Base-by-base conservation (phyloP, 2,797 vertebrate species). In the Acrossocheilus fasciatus region DNA sequence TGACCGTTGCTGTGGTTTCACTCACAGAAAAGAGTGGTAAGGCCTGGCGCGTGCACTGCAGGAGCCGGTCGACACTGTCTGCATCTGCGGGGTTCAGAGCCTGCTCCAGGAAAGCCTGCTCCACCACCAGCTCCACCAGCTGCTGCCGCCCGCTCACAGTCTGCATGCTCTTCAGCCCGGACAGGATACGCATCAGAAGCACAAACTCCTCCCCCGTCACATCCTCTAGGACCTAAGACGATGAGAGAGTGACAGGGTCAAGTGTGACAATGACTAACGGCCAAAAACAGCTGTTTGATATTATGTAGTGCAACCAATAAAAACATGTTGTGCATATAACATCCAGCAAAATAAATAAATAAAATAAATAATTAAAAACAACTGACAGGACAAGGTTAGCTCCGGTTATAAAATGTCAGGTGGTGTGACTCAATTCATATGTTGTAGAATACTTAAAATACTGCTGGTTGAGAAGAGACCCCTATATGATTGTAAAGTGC, bases 141-240 rank as follows among this genome's bases (percentile, higher is more conserved):
- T 99, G 98, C 89, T 99, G 98, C 34, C 98, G 95, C 9, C 98
- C 98, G 14, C 96, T 98, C 72, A 99, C 98, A 4, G 98, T 98
- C 96, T 99, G 98, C 87, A 99, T 92, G 84, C 93, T 96, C 91
- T 96, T 97, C 84, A 99, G 93, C 6, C 95, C 95, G 0, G 97
- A 98, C 64, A 99, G 83, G 54, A 99, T 94, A 41, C 98, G 98
- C 98, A 99, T 99, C 93, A 99, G 96, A 39, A 99, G 94, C 77
- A 99, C 98, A 95, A 99, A 99, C 93, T 99, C 98, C 90, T 99
- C 98, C 9, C 98, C 98, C 0, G 98, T 99, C 89, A 99, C 98
- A 36, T 99, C 98, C 93, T 99, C 98, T 90, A 99, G 91, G 41
- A 99, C 98, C 98, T 99, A 20, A 66, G 20, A 12, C 11, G 0